These are phyloP conservation scores for Anoplopoma fimbria DNA, from an alignment of 2,113 vertebrate genomes.

Conservation along the genomic window DNA sequence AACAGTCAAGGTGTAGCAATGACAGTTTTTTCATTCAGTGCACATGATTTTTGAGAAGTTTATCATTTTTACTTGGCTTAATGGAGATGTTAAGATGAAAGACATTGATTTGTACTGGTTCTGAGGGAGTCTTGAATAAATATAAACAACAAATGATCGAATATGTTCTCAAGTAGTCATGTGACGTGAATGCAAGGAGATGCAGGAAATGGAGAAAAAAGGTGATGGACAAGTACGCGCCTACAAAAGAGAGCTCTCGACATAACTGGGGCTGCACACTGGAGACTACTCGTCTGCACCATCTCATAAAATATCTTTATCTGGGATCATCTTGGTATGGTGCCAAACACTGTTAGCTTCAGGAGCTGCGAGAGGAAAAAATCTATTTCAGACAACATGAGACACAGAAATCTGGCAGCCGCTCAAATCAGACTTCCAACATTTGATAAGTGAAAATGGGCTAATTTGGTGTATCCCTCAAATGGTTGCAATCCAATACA, in stretches of 20 bases:
- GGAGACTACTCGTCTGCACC: slow-evolving; percentile 71
- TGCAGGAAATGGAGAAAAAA: slow-evolving; percentile 40
- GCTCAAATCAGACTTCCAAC: slow-evolving; percentile 70
- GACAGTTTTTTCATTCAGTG: slow-evolving; percentile 1
- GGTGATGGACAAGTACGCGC: slow-evolving; percentile 63
- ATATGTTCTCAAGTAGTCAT: slow-evolving; percentile 22
- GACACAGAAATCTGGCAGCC: slow-evolving; percentile 72
- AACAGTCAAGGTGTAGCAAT: slow-evolving; percentile 9
- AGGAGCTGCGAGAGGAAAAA: slow-evolving; percentile 61
- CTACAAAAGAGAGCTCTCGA: slow-evolving; percentile 69
- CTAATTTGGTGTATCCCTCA: slow-evolving; percentile 72
- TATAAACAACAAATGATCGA: slow-evolving; percentile 19
- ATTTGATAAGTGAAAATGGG: slow-evolving; percentile 70
- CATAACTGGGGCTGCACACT: slow-evolving; percentile 75
- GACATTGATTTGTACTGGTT: not conserved
- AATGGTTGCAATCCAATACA: slow-evolving; percentile 68
- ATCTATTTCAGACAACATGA: slow-evolving; percentile 68
- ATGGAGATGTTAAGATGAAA: slow-evolving; percentile 23
- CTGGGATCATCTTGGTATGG: slow-evolving; percentile 71
- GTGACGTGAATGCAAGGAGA: slow-evolving; percentile 36
- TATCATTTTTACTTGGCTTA: slow-evolving; percentile 4
- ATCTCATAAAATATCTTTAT: slow-evolving; percentile 77
- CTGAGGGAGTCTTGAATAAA: not conserved
- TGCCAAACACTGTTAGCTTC: slow-evolving; percentile 76
- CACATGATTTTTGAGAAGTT: slow-evolving; percentile 9